Evolutionary conservation across 2,888 invertebrate species (phyloP), one percentile per base, ranked within the genome.

Genomic region (Chrysotoxum bicinctum): DNA sequence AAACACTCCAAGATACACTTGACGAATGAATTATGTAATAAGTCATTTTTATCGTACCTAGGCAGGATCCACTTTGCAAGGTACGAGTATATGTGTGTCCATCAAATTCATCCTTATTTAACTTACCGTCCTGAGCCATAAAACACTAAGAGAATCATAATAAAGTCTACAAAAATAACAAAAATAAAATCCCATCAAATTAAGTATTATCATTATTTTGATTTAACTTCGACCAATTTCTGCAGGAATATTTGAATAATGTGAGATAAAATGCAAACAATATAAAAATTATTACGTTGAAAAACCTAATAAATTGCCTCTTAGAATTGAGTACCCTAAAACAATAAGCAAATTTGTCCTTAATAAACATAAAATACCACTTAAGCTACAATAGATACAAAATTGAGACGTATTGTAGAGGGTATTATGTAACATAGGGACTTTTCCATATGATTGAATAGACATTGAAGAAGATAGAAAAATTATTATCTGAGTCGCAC

Each of bases 291-390:
- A 82, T 73, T 77, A 73, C 62, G 45, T 40, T 66, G 35, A 52
- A 72, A 43, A 43, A 73, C 52, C 60, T 60, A 77, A 60, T 23
- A 64, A 48, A 78, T 77, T 52, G 52, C 19, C 37, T 12, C 14
- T 50, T 32, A 58, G 45, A 26, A 40, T 37, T 58, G 21, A 70
- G 30, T n/a, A 8, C 5, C 52, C 9, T n/a, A 30, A 40, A 68
- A 69, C 40, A 52, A 64, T 70, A 76, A 70, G 52, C 62, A 80
- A 80, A 80, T 64, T 81, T 54, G 32, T 76, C 60, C 60, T 70
- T 76, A 40, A 76, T 43, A 69, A 69, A 48, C 73, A 66, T 79
- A 40, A 66, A 66, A 79, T 72, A 56, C 56, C 54, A 40, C 62
- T 50, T 16, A 48, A n/a, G 9, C 32, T 52, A 52, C 16, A 58